phyloP scores from a whole-genome alignment of 2,888 invertebrate genomes.

The Girardia tigrina region DNA sequence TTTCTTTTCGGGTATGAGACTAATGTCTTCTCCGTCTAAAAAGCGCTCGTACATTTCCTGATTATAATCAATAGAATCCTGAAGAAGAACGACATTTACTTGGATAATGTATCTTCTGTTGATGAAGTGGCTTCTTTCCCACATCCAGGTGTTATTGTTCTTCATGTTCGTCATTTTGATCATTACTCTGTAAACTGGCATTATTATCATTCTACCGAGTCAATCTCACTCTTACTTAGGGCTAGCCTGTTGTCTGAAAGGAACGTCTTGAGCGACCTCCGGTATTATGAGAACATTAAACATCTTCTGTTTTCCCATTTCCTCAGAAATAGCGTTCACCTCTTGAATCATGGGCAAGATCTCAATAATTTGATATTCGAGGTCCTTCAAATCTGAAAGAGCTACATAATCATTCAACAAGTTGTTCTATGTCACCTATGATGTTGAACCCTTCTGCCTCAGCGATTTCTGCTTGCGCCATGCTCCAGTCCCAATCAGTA shows the following conservation, averaged over 20 bases:
- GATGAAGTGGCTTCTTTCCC: constrained; percentile 50
- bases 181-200: constrained; percentile 44
- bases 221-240: neutral
- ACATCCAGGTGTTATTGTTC: constrained; percentile 49
- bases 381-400: constrained; percentile 48
- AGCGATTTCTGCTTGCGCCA: no score
- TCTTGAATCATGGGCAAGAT: constrained; percentile 51
- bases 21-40: constrained; percentile 37
- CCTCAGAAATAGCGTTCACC: constrained; percentile 50
- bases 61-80: constrained; percentile 24
- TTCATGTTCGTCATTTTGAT: constrained; percentile 49
- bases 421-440: no score
- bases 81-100: constrained; percentile 39
- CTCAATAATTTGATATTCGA: constrained; percentile 50
- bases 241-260: neutral
- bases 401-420: no score
- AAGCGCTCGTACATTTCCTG: constrained; percentile 38
- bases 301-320: constrained; percentile 48
- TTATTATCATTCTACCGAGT: no score
- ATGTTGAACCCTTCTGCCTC: no score
- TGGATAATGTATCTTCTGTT: constrained; percentile 49
- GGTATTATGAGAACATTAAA: constrained; percentile 50
- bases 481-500: no score
- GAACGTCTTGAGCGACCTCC: constrained; percentile 1
- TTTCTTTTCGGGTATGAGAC: constrained; percentile 35